Evolutionary conservation across 2,113 vertebrate species (phyloP), one percentile per base, ranked within the genome.

Genomic region (Caracal caracal): DNA sequence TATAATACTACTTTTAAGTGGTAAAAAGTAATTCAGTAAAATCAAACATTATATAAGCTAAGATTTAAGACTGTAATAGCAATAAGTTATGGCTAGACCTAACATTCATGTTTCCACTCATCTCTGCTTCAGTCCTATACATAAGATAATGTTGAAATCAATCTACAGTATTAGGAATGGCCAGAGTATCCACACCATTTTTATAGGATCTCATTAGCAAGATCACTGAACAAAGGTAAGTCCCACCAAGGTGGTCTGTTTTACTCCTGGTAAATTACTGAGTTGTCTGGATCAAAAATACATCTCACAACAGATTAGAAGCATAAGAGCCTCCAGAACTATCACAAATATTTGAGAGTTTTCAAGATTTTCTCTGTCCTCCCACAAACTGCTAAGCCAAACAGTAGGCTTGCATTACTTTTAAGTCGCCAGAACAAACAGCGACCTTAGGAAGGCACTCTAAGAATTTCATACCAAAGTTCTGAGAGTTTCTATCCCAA

Each of bases 281-380:
- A 70, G 12, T 90, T 71, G 20, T 20, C 91, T 35, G 66, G 88
- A 90, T 17, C 61, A 79, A 70, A 59, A 68, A 76, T 49, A 78
- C 2, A 40, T 40, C 53, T 3, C 19, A 76, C 20, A 89, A 76
- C 22, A 90, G 15, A 81, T 35, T 56, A 68, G 10, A 78, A 84
- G 30, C 40, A 82, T 24, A 53, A 43, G 87, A 75, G 28, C 35
- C 63, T 90, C 19, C 61, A 35, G 16, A 94, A 6, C 13, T 10
- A 63, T 59, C 24, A 73, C 30, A 88, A 68, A 17, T 35, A 71
- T 35, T 68, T 90, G 43, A 37, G 11, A 75, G 5, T 1, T 84
- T 91, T 93, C 59, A 37, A 79, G 26, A 84, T 83, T 87, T 89
- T 94, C 71, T 71, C 16, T 86, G 22, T 87, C 59, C 35, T 90